Evolutionary conservation across 2,888 invertebrate genomes (phyloP).

Genomic region (Metopia argyrocephala): DNA sequence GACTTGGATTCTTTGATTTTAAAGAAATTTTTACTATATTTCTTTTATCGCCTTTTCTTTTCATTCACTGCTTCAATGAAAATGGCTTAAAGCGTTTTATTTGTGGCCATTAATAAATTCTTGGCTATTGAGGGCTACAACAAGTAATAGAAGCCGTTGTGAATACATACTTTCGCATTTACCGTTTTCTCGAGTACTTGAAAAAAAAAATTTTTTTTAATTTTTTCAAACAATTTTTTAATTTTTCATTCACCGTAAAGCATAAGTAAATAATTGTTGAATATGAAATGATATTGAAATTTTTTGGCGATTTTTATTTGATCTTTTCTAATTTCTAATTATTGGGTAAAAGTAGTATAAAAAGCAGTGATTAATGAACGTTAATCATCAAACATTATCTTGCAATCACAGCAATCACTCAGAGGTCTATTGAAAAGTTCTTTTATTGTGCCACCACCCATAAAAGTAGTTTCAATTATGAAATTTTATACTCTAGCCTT

Average conservation of each 20-base stretch:
- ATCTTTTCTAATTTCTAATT: not conserved
- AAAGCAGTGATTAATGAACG: constrained; percentile 65
- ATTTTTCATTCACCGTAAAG: constrained; percentile 31
- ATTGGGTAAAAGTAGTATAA: constrained; percentile 68
- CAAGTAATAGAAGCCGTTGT: constrained; percentile 61
- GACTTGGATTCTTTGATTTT: constrained; percentile 33
- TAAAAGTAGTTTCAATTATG: constrained; percentile 65
- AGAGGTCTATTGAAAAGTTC: constrained; percentile 56
- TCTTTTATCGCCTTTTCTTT: not conserved
- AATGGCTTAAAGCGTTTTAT: constrained; percentile 56
- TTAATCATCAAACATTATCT: constrained; percentile 71
- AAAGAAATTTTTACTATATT: not conserved
- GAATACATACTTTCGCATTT: constrained; percentile 20
- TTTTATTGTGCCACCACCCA: constrained; percentile 16
- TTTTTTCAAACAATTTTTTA: not conserved
- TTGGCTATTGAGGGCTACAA: constrained; percentile 16
- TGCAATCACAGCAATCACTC: constrained; percentile 69
- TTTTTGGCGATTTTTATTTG: constrained; percentile 7
- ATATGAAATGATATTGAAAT: constrained; percentile 26
- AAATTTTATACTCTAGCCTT: constrained; percentile 57
- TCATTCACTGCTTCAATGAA: constrained; percentile 15
- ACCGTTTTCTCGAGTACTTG: constrained; percentile 47
- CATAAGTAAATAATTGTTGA: constrained; percentile 25
- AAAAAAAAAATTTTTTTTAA: not conserved
- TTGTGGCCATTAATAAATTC: constrained; percentile 29